Conservation (phyloP, 1,140 invertebrate species). For the Pseudachorutes palmiensis region DNA sequence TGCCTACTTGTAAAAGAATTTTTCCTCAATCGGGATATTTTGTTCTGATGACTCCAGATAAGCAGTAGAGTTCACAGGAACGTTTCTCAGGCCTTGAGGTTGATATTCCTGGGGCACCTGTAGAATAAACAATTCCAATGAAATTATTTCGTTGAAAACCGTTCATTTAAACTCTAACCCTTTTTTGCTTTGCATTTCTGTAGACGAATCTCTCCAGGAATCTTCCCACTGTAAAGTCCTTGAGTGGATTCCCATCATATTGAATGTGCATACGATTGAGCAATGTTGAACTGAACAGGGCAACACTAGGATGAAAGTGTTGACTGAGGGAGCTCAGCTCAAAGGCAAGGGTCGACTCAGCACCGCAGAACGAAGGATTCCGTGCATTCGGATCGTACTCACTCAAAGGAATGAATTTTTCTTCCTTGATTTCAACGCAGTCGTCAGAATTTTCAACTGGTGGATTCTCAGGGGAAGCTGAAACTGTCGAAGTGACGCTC, state of each 20-base stretch:
- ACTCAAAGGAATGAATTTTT: conserved; percentile 31
- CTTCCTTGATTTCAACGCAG: conserved; percentile 38
- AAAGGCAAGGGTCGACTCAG: conserved; percentile 55
- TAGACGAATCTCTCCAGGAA: conserved; percentile 93
- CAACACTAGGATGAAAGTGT: conserved; percentile 87
- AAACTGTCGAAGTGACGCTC: background rate
- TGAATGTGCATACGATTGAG: conserved; percentile 62
- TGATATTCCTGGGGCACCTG: conserved; percentile 33
- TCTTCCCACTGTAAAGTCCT: conserved; percentile 78
- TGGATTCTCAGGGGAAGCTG: conserved; percentile 11
- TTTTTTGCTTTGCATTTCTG: conserved; percentile 78
- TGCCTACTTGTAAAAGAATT: conserved; percentile 43
- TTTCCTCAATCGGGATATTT: conserved; percentile 70
- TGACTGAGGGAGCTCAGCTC: conserved; percentile 62
- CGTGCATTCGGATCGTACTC: conserved; percentile 64
- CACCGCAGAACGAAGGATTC: conserved; percentile 75
- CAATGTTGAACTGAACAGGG: conserved; percentile 77
- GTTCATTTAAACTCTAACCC: conserved; percentile 27
- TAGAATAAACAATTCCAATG: conserved; percentile 31
- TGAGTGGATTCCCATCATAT: conserved; percentile 84
- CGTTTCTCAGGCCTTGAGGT: conserved; percentile 52
- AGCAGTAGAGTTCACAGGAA: conserved; percentile 58
- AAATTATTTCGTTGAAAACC: conserved; percentile 16
- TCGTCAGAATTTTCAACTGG: conserved; percentile 12
- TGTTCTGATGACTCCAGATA: conserved; percentile 61